Evolutionary conservation across 2,113 vertebrate genomes (phyloP), one percentile per base, ranked within the genome.

Genomic region (Podarcis muralis): DNA sequence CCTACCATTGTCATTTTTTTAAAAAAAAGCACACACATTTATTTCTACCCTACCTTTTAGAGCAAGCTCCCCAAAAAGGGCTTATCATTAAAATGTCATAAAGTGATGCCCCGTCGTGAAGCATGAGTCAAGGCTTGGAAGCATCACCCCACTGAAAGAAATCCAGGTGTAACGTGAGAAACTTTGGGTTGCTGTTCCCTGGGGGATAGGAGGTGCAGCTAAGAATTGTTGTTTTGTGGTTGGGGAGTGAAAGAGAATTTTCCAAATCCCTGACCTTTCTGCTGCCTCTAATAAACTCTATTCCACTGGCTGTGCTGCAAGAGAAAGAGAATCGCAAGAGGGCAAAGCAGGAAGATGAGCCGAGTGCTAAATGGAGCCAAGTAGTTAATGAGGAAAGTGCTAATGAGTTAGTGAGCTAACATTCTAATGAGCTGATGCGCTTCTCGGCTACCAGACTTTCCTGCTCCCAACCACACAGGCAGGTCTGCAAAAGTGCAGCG

Each of bases 381-480:
- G 86, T 95, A 93, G 91, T 96, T 96, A 96, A 96, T 83, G 81
- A 96, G 88, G 81, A 93, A 81, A 93, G 76, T 94, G 90, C 74
- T 96, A 96, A 96, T 89, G 92, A 95, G 90, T 93, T 96, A 94
- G 90, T 94, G 93, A 95, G 94, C 93, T 96, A 95, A 80, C 85
- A 93, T 89, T 91, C 90, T 95, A 96, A 96, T 93, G 91, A 96
- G 87, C 87, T 95, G 91, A 93, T 62, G 18, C 62, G 53, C 94
- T 95, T 93, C 92, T 93, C 92, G 76, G 86, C 57, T 65, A 12
- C 35, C 18, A 30, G 35, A 43, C 12, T 68, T 40, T 32, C 48
- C 48, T 53, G 48, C 48, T 57, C 30, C 11, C 32, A 9, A 40
- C 35, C 13, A 86, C 15, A 76, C 15, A 75, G 30, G 25, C 25